A percentile compares a stretch with the other conserved stretches of the same genome.
phyloP scores from a whole-genome alignment of 2,888 invertebrate genomes.

The Nomada fabriciana region DNA sequence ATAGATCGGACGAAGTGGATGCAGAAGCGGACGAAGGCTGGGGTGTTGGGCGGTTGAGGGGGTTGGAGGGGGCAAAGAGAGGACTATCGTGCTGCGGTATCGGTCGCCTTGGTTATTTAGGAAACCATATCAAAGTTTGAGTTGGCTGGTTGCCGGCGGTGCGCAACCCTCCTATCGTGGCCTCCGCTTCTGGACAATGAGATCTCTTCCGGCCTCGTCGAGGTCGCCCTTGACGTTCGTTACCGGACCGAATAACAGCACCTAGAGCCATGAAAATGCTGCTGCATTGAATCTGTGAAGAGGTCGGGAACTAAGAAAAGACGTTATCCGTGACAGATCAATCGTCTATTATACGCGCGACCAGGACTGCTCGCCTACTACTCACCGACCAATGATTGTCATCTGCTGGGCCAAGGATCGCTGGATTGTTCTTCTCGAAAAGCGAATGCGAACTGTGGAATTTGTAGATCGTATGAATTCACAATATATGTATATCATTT shows the following conservation, averaged over 20 bases:
- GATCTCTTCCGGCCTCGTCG: conserved; percentile 73
- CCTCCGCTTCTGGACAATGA: conserved; percentile 76
- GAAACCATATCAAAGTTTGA: conserved; percentile 83
- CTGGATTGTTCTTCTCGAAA: too few relatives aligned
- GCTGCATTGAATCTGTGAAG: conserved; percentile 55
- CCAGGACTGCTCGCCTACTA: conserved; percentile 20
- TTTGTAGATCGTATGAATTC: too few relatives aligned
- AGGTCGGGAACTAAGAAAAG: conserved; percentile 56
- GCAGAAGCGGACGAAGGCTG: conserved; percentile 34
- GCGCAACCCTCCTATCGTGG: conserved; percentile 67
- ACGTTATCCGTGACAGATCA: conserved; percentile 49
- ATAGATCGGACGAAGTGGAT: conserved; percentile 71
- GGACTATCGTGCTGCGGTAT: conserved; percentile 78
- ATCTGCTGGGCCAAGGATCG: neutral
- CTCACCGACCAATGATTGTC: neutral
- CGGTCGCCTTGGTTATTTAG: conserved; percentile 82
- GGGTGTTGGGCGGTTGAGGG: conserved; percentile 17
- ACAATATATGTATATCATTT: too few relatives aligned
- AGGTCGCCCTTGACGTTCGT: conserved; percentile 73
- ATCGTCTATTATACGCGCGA: conserved; percentile 24
- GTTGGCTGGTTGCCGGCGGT: conserved; percentile 76
- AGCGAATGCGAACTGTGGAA: too few relatives aligned
- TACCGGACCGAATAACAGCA: conserved; percentile 71
- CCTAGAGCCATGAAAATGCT: conserved; percentile 62
- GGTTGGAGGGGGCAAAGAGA: conserved; percentile 42